A percentile compares a stretch with the other conserved stretches of the same genome.
Evolutionary conservation across 2,888 invertebrate species (phyloP).

Genomic region (Oithona nana): DNA sequence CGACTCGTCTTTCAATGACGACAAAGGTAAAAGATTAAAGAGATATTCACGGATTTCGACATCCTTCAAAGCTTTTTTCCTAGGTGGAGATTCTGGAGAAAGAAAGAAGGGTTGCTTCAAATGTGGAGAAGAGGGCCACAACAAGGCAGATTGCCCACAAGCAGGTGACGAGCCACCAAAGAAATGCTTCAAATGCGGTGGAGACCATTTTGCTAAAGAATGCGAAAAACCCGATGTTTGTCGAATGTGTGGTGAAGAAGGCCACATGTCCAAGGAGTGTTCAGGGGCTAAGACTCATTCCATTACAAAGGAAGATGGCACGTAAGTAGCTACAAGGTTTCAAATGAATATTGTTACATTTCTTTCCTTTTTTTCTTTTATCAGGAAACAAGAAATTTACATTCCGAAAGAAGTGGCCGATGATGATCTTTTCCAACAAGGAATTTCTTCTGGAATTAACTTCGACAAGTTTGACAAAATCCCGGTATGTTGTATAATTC

Average conservation of each 20-base stretch:
- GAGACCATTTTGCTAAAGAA: constrained; percentile 6
- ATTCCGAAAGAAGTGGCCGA: constrained; percentile 16
- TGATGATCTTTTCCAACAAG: constrained; percentile 16
- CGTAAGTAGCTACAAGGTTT: too few species aligned
- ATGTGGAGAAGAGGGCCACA: constrained; percentile 19
- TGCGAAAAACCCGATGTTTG: constrained; percentile 8
- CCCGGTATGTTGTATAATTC: neutral
- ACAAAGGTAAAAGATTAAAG: too few species aligned
- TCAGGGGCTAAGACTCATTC: constrained; percentile 1
- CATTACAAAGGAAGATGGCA: neutral
- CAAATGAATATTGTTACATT: neutral
- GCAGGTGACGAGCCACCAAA: constrained; percentile 1
- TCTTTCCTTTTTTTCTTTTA: too few species aligned
- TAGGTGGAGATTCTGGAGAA: too few species aligned
- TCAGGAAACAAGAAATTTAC: constrained; percentile 19
- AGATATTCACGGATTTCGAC: too few species aligned
- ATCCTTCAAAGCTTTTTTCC: too few species aligned
- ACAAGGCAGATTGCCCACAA: neutral
- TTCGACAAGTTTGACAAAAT: constrained; percentile 18
- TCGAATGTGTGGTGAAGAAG: constrained; percentile 18
- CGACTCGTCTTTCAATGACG: too few species aligned
- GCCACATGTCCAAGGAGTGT: constrained; percentile 19
- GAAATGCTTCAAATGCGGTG: constrained; percentile 12
- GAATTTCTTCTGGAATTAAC: constrained; percentile 18
- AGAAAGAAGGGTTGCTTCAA: constrained; percentile 9